Evolutionary conservation across 2,113 vertebrate species (phyloP).

Genomic region (Tyrannus savana): DNA sequence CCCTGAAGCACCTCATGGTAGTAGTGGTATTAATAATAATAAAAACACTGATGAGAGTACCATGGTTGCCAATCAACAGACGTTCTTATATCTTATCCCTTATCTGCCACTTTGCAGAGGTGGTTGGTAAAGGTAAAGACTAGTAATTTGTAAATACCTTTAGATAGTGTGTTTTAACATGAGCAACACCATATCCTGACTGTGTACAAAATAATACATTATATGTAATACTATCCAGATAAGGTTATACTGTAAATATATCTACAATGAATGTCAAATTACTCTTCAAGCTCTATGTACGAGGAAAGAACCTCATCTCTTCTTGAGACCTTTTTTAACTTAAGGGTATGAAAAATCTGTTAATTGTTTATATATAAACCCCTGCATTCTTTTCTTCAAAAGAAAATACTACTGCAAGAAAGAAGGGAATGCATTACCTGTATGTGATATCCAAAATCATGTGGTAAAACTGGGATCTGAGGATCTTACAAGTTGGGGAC

Average conservation of each 20-base stretch:
- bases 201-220: conserved; percentile 19
- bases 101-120: conserved; percentile 13
- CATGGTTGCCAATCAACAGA: background rate
- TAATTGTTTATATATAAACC: background rate
- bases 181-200: conserved; percentile 15
- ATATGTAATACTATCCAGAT: conserved; percentile 18
- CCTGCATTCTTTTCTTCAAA: conserved; percentile 44
- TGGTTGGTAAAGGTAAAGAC: background rate
- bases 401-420: background rate
- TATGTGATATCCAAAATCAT: conserved; percentile 4
- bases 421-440: conserved; percentile 1
- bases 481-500: background rate
- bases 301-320: conserved; percentile 12
- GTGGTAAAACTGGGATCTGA: background rate
- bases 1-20: background rate
- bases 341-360: conserved; percentile 29
- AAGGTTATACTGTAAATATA: conserved; percentile 67
- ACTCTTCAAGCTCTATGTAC: conserved; percentile 12
- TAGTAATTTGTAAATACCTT: conserved; percentile 30
- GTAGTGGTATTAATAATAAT: background rate
- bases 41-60: background rate
- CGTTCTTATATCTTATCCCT: background rate
- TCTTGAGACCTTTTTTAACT: conserved; percentile 38
- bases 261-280: conserved; percentile 59
- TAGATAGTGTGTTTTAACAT: conserved; percentile 38